Percentiles rank a stretch among this genome's conserved stretches.
Conservation (phyloP, 2,113 vertebrate genomes). For the Crotalus horridus region DNA sequence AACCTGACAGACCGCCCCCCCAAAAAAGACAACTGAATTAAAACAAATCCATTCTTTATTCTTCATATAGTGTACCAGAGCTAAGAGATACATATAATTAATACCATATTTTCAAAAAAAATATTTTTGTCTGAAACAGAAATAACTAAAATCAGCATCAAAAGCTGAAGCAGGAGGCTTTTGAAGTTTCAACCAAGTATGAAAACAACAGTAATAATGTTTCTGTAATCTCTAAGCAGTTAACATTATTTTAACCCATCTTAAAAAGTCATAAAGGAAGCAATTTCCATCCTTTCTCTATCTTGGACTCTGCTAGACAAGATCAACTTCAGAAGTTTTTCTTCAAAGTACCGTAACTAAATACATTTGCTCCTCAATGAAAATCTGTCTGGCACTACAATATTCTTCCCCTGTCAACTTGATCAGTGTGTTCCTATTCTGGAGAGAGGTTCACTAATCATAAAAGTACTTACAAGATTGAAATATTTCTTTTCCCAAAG, state of each 20-base stretch:
- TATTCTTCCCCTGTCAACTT: fast-evolving
- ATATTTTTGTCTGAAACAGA: background rate
- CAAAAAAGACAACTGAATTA: background rate
- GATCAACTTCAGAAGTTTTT: background rate
- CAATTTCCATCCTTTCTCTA: background rate
- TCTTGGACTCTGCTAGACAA: background rate
- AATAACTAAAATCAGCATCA: background rate
- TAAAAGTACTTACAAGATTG: background rate
- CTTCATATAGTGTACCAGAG: background rate
- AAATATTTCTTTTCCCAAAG: background rate
- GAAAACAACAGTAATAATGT: background rate
- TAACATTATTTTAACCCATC: background rate
- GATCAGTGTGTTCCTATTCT: background rate
- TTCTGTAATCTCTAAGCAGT: background rate
- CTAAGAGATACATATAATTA: background rate
- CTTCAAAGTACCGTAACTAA: background rate
- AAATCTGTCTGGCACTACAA: background rate
- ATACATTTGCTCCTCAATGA: background rate
- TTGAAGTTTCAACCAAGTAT: background rate
- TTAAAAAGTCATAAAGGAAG: background rate
- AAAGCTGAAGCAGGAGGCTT: background rate
- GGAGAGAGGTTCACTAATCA: background rate
- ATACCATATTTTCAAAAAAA: background rate
- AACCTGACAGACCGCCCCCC: too few relatives aligned
- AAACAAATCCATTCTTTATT: background rate